Percentiles rank a stretch among this genome's conserved stretches.
These are phyloP conservation scores for Sycon ciliatum DNA, from an alignment of 37 sponge, comb jelly and placozoan species.

Conservation along the genomic window DNA sequence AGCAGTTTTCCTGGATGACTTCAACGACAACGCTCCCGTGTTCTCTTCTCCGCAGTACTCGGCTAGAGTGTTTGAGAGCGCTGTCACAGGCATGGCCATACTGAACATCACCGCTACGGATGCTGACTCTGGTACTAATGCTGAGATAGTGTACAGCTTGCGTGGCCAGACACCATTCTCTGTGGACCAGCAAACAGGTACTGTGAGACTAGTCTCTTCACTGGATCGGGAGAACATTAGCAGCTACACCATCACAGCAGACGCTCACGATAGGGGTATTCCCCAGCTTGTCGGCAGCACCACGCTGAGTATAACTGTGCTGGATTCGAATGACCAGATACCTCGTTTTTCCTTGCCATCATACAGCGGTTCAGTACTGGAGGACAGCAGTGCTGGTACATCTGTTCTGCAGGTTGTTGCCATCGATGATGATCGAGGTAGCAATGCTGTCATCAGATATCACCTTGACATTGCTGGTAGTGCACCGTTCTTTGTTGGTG, in stretches of 20 bases:
- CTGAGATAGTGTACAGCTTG: not conserved
- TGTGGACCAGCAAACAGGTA: not conserved
- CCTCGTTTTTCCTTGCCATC: conserved; percentile 41
- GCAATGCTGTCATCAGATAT: conserved; percentile 28
- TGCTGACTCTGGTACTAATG: conserved; percentile 38
- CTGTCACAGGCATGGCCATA: not conserved
- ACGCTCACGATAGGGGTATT: not conserved
- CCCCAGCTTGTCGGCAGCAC: conserved; percentile 5
- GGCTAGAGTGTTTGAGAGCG: conserved; percentile 19
- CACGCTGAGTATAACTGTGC: conserved; percentile 34
- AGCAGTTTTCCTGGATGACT: too few species aligned
- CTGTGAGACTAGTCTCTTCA: not conserved
- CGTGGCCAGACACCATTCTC: not conserved
- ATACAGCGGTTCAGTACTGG: conserved; percentile 37
- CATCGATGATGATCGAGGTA: conserved; percentile 31
- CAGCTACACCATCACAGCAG: too few species aligned
- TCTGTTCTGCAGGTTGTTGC: conserved; percentile 25
- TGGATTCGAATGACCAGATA: conserved; percentile 56
- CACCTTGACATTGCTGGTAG: conserved; percentile 51
- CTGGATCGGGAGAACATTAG: too few species aligned
- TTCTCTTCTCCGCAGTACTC: conserved; percentile 11
- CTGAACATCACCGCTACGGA: not conserved
- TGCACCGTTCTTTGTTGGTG: conserved; percentile 17
- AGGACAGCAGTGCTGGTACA: conserved; percentile 12
- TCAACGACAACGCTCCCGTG: conserved; percentile 31